Evolutionary conservation across 2,797 vertebrate genomes (phyloP).

Genomic region (Lagorchestes hirsutus): DNA sequence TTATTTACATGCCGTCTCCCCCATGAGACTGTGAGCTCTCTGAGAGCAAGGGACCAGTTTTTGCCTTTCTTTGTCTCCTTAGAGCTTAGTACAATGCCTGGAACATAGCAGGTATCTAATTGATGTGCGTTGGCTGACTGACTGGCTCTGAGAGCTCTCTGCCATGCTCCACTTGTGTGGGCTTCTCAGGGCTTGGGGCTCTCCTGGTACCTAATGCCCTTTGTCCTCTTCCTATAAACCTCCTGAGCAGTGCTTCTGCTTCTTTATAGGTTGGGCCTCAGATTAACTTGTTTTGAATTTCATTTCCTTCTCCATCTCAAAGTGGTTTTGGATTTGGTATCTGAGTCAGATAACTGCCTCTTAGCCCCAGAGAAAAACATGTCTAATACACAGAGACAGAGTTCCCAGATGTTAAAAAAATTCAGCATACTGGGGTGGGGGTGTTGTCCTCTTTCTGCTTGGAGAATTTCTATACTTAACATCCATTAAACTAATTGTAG

Average conservation of each 20-base stretch:
- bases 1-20: neutral
- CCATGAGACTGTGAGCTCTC: no score
- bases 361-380: neutral
- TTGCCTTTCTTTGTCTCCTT: no score
- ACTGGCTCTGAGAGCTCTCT: neutral
- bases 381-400: neutral
- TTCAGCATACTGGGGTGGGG: neutral
- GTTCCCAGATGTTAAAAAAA: neutral
- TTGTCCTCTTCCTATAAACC: neutral
- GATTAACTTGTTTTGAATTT: neutral
- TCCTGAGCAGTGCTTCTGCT: neutral
- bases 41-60: no score
- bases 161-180: neutral
- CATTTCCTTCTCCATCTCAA: neutral
- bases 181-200: neutral
- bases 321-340: neutral
- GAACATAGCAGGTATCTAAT: neutral
- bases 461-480: constrained; percentile 18
- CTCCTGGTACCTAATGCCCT: neutral
- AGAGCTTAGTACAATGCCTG: no score
- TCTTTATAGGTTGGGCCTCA: neutral
- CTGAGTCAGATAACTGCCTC: neutral
- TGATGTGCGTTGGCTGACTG: neutral
- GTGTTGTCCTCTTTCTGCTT: neutral
- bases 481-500: constrained; percentile 21